Base-by-base conservation (phyloP, 2,888 invertebrate species). In the Metopia argyrocephala region DNA sequence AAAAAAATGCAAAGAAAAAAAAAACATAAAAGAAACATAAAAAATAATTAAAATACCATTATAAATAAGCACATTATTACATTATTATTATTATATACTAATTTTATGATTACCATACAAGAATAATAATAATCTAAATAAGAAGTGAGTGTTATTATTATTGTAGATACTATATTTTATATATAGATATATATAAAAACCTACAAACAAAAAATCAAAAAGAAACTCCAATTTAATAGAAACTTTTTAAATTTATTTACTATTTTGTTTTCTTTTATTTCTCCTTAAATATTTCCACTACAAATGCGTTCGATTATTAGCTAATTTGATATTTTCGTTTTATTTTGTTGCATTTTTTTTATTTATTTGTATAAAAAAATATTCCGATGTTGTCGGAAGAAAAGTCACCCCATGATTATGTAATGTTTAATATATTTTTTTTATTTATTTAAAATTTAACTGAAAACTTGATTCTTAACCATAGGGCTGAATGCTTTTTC, bases 61-160 rank as follows among this genome's bases (percentile, higher is more conserved):
- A 70, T 81, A 81, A 81, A 74, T 81, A 81, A 81, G 74, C 78
- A 81, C 81, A 81, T 78, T 80, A 80, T 73, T 73, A 73, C 68
- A 81, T 76, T 70, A 76, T 78, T 74, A n/a, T n/a, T n/a, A n/a
- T n/a, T n/a, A n/a, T n/a, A 12, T 78, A 76, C 76, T 81, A 76
- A 81, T 69, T 74, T 76, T 81, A 81, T 81, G 76, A 71, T 76
- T 76, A 78, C 28, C 68, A 78, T 75, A 74, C 56, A 76, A 70
- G n/a, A 65, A 56, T 56, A 65, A 75, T 68, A 75, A 54, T 62
- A 69, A 61, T 54, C 9, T 38, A 38, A 56, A 59, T 80, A 80
- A 79, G 70, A 80, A 81, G 81, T 81, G 78, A 81, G 78, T 81
- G 81, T 81, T 81, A 81, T 76, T 75, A 66, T 38, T 79, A 75